Conservation (phyloP, 2,888 invertebrate genomes). For the Pristionchus maxplancki region DNA sequence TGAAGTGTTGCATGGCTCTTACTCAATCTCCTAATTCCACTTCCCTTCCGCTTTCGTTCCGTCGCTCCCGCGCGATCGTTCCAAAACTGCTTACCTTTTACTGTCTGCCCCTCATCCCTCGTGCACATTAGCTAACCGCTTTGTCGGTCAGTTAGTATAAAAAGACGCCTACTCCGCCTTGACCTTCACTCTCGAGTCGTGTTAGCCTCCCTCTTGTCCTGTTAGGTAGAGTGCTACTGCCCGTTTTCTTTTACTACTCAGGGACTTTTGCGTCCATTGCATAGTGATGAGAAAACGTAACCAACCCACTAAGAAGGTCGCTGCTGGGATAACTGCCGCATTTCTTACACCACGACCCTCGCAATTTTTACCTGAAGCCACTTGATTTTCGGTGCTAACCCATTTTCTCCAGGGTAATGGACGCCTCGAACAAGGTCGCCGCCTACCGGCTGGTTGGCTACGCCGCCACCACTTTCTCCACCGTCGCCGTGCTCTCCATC, state of each 20-base stretch:
- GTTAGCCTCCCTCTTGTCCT: neutral
- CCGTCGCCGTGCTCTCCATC: slow-evolving; percentile 47
- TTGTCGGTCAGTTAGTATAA: slow-evolving; percentile 37
- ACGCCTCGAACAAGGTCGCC: slow-evolving; percentile 44
- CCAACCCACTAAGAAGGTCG: too few relatives aligned
- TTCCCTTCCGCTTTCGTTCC: neutral
- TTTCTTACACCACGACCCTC: too few relatives aligned
- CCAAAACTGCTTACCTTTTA: slow-evolving; percentile 38
- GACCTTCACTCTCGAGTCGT: slow-evolving; percentile 33
- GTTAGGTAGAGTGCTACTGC: neutral
- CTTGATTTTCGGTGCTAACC: too few relatives aligned
- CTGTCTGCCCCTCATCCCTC: neutral
- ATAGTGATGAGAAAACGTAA: neutral
- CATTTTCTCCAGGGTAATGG: slow-evolving; percentile 42
- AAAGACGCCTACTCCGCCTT: neutral
- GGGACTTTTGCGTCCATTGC: neutral
- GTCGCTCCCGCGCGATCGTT: neutral
- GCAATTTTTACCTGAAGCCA: too few relatives aligned
- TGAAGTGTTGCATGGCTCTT: neutral
- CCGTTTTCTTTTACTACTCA: neutral
- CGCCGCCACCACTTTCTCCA: slow-evolving; percentile 35
- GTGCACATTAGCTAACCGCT: neutral
- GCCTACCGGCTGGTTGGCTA: slow-evolving; percentile 42
- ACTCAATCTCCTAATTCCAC: neutral
- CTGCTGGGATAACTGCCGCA: too few relatives aligned